A percentile compares a stretch with the other conserved stretches of the same genome.
Evolutionary conservation across 2,113 vertebrate genomes (phyloP).

Genomic region (Caranx ignobilis): DNA sequence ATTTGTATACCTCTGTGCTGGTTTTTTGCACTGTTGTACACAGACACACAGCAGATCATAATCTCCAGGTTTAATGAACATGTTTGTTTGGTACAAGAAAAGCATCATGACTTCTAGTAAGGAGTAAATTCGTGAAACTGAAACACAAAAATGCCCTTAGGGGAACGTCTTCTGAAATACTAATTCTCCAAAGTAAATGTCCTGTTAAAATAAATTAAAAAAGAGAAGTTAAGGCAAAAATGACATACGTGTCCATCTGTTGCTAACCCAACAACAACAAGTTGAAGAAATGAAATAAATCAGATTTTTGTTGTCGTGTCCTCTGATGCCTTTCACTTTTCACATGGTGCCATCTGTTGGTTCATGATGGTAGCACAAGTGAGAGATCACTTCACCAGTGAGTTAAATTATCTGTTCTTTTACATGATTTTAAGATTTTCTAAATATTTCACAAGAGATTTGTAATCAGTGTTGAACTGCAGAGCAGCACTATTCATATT

Average conservation of each 20-base stretch:
- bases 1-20: neutral
- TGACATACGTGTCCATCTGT: neutral
- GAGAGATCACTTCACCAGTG: neutral
- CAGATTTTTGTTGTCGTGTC: neutral
- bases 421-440: neutral
- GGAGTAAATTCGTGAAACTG: too few species aligned
- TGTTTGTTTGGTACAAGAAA: too few species aligned
- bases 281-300: neutral
- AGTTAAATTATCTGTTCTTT: neutral
- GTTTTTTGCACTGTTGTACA: too few species aligned
- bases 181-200: too few species aligned
- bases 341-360: slow-evolving; percentile 50
- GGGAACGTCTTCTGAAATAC: too few species aligned
- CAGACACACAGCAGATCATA: too few species aligned
- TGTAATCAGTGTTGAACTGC: neutral
- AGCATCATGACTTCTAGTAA: too few species aligned
- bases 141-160: too few species aligned
- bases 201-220: too few species aligned
- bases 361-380: slow-evolving; percentile 12
- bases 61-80: too few species aligned
- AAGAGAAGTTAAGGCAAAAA: too few species aligned
- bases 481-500: neutral
- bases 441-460: neutral
- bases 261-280: neutral
- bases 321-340: neutral